A percentile compares a stretch with the other conserved stretches of the same genome.
phyloP scores from a whole-genome alignment of 2,113 vertebrate species.

The Podarcis cretensis region DNA sequence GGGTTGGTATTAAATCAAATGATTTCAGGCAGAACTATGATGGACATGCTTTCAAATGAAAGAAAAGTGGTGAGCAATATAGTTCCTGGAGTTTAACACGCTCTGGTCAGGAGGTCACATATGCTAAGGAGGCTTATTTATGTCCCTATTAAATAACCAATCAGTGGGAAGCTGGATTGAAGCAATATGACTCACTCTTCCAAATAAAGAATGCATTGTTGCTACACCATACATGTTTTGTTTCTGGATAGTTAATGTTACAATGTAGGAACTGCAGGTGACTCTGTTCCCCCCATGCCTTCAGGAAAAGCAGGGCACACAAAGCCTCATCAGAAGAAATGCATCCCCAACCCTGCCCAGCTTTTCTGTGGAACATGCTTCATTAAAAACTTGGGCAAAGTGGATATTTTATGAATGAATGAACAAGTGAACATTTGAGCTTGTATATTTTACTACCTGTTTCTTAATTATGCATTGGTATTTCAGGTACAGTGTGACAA shows the following conservation, averaged over 20 bases:
- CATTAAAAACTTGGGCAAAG: constrained; percentile 50
- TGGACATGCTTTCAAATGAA: constrained; percentile 70
- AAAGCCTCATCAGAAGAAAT: constrained; percentile 47
- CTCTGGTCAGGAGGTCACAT: constrained; percentile 78
- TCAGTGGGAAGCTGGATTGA: constrained; percentile 71
- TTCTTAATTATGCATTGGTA: constrained; percentile 22
- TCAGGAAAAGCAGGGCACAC: constrained; percentile 18
- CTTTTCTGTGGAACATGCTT: constrained; percentile 40
- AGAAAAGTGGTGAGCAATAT: constrained; percentile 71
- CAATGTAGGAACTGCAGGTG: constrained; percentile 52
- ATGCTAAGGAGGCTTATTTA: constrained; percentile 79
- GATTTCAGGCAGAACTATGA: constrained; percentile 70
- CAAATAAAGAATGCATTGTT: constrained; percentile 71
- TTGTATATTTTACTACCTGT: constrained; percentile 32
- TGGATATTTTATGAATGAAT: constrained; percentile 23
- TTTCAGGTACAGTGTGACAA: constrained; percentile 18
- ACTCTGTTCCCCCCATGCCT: constrained; percentile 20
- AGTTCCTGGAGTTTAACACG: constrained; percentile 78
- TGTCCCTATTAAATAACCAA: constrained; percentile 69
- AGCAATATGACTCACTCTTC: constrained; percentile 64
- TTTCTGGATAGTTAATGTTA: constrained; percentile 65
- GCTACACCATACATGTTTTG: constrained; percentile 50
- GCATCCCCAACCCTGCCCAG: constrained; percentile 1
- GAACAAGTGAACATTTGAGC: constrained; percentile 29
- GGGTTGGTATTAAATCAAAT: constrained; percentile 75